Percentiles rank a stretch among this genome's conserved stretches.
phyloP scores from a whole-genome alignment of 2,888 invertebrate genomes.

The Rhamnusium bicolor region DNA sequence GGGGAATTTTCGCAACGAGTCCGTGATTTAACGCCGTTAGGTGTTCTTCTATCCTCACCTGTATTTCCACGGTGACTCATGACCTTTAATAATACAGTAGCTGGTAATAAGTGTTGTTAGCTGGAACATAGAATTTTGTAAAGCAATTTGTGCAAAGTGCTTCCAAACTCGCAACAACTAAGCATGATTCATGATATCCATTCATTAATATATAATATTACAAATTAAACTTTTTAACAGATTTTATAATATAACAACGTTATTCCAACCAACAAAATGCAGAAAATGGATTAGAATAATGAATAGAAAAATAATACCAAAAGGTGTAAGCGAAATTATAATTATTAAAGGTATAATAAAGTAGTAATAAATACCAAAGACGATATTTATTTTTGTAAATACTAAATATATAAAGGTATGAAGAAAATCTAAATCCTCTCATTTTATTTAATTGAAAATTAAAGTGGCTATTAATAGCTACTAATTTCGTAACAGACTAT shows the following conservation, averaged over 20 bases:
- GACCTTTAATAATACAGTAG: conserved; percentile 61
- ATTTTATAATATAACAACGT: not conserved
- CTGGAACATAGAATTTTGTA: conserved; percentile 51
- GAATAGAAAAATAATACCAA: too few relatives aligned
- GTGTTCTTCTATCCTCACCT: conserved; percentile 56
- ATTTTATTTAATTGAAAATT: too few relatives aligned
- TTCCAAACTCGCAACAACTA: conserved; percentile 51
- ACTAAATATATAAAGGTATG: too few relatives aligned
- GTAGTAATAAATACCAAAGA: too few relatives aligned
- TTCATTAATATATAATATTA: conserved; percentile 55
- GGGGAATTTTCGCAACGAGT: conserved; percentile 47
- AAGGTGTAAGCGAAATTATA: too few relatives aligned
- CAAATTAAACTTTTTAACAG: conserved; percentile 48
- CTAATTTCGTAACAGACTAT: too few relatives aligned
- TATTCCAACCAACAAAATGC: not conserved
- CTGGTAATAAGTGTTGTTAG: conserved; percentile 59
- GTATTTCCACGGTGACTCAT: conserved; percentile 62
- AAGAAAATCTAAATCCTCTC: too few relatives aligned
- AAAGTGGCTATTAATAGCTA: too few relatives aligned
- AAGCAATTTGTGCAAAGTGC: conserved; percentile 55
- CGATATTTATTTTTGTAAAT: too few relatives aligned
- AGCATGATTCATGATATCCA: conserved; percentile 54
- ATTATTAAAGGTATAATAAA: too few relatives aligned
- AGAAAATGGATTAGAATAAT: not conserved
- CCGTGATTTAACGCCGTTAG: conserved; percentile 60